Evolutionary conservation across 2,797 vertebrate genomes (phyloP).

Genomic region (Gallirallus australis): DNA sequence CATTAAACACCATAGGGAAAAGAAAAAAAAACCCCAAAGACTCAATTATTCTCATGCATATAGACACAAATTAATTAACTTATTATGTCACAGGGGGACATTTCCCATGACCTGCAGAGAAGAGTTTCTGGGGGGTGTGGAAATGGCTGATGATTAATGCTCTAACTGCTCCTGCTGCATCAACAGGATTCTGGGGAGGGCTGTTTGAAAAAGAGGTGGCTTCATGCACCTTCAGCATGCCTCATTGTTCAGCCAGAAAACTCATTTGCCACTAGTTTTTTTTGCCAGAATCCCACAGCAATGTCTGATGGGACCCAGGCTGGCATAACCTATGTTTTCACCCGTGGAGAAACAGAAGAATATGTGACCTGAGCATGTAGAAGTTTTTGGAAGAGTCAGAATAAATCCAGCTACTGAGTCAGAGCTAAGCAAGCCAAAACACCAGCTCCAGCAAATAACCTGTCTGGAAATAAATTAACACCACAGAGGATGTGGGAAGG

Average conservation of each 20-base stretch:
- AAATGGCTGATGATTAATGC: constrained; percentile 51
- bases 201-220: not conserved
- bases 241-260: not conserved
- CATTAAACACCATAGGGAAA: not conserved
- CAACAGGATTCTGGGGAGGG: not conserved
- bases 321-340: not conserved
- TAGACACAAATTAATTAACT: constrained; percentile 66
- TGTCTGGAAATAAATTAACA: not conserved
- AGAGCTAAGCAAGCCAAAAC: not conserved
- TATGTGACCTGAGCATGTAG: not conserved
- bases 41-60: constrained; percentile 44
- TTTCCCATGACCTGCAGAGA: constrained; percentile 42
- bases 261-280: not conserved
- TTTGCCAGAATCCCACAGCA: not conserved
- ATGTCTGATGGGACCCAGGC: not conserved
- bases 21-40: not conserved
- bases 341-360: not conserved
- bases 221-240: not conserved
- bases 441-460: not conserved
- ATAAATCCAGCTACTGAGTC: not conserved
- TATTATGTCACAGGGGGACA: not conserved
- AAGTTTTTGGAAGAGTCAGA: not conserved
- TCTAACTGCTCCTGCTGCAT: not conserved
- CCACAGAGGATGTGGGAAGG: not conserved
- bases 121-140: not conserved